Base-by-base conservation (phyloP, 2,797 vertebrate genomes). In the Notamacropus eugenii region DNA sequence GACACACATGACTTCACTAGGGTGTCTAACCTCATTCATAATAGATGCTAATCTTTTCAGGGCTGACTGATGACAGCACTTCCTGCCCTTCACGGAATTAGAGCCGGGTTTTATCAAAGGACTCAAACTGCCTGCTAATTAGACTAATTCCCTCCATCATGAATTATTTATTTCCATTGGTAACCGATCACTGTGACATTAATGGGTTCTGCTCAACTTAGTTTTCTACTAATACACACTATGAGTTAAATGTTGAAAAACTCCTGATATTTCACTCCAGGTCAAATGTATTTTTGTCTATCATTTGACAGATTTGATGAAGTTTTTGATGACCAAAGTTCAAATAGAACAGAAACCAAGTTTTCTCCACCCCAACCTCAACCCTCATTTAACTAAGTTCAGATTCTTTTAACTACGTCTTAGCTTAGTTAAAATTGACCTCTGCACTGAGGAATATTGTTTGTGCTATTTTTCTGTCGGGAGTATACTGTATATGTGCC, bases 91-190 rank as follows among this genome's bases (percentile, higher is more conserved):
- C 99, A 99, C 98, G 99, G 99, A 99, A 99, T 99, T 99, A 99
- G 99, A 99, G 99, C 99, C 99, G 98, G 98, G 99, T 99, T 99
- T 99, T 99, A 99, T 99, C 99, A 99, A 99, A 99, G 99, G 99
- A 99, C 99, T 99, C 99, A 99, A 99, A 99, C 99, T 99, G 99
- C 99, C 99, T 99, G 99, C 99, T 99, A 99, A 99, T 99, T 99
- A 99, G 99, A 99, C 99, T 99, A 99, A 99, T 99, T 99, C 99
- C 99, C 99, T 99, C 98, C 99, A 99, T 99, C 99, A 99, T 99
- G 99, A 99, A 99, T 99, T 99, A 99, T 99, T 99, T 99, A 99
- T 99, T 99, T 99, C 99, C 99, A 99, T 99, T 99, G 99, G 99
- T 99, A 99, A 99, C 99, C 98, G 99, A 99, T 99, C 99, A 99